phyloP scores from a whole-genome alignment of 2,888 invertebrate species.

The Nomada flava region DNA sequence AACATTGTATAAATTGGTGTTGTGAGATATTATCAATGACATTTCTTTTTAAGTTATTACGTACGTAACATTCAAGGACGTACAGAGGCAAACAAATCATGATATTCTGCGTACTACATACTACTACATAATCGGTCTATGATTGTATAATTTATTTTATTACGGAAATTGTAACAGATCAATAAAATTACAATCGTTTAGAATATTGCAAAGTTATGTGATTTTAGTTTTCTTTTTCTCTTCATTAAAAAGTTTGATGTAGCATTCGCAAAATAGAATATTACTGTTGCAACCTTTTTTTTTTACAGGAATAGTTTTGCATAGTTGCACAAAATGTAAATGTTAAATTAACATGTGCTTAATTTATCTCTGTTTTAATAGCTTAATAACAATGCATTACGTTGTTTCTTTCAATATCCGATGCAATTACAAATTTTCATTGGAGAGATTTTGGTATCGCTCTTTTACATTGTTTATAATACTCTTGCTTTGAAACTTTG shows the following conservation, averaged over 20 bases:
- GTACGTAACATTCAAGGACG: slow-evolving; percentile 73
- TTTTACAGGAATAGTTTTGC: neutral
- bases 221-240: slow-evolving; percentile 1
- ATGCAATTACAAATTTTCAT: neutral
- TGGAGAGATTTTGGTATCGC: neutral
- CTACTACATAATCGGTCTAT: slow-evolving; percentile 16
- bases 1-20: neutral
- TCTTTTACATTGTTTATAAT: too few species aligned
- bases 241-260: neutral
- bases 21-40: neutral
- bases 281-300: neutral
- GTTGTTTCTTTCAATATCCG: neutral
- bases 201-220: neutral
- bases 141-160: neutral
- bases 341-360: neutral
- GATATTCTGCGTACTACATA: slow-evolving; percentile 42
- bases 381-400: neutral
- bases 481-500: too few species aligned
- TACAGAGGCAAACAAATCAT: slow-evolving; percentile 69
- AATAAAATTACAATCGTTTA: neutral
- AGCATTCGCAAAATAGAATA: neutral
- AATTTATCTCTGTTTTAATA: neutral
- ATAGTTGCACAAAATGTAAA: neutral
- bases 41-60: slow-evolving; percentile 24
- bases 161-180: neutral